phyloP scores from a whole-genome alignment of 2,797 vertebrate genomes.

The Melanotaenia boesemani region DNA sequence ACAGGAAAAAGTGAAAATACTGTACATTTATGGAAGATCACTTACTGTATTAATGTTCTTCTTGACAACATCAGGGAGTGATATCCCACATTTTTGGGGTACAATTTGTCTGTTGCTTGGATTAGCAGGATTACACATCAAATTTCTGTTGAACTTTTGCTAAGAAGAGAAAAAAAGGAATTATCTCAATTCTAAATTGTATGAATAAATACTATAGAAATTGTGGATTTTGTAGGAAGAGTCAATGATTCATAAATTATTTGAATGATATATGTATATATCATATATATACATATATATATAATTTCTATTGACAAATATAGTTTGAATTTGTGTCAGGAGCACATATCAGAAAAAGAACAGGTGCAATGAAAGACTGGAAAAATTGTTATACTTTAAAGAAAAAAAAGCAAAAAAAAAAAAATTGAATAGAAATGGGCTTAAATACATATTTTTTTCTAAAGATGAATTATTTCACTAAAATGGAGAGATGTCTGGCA shows the following conservation, averaged over 20 bases:
- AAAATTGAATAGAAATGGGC: too few relatives aligned
- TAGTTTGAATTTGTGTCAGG: not conserved
- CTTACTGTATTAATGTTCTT: conserved; percentile 83
- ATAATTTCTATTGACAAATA: not conserved
- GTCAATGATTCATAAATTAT: not conserved
- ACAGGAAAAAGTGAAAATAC: conserved; percentile 3
- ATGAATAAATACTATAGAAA: not conserved
- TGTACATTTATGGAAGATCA: conserved; percentile 39
- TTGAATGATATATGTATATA: not conserved
- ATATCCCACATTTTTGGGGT: conserved; percentile 78
- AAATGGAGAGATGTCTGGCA: too few relatives aligned
- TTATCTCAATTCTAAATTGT: not conserved
- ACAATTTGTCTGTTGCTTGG: conserved; percentile 75
- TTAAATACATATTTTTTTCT: too few relatives aligned
- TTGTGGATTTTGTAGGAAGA: not conserved
- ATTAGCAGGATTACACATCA: conserved; percentile 31
- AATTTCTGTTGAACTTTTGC: conserved; percentile 81
- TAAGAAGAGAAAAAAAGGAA: conserved; percentile 59
- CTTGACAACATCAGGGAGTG: conserved; percentile 80
- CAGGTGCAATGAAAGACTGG: too few relatives aligned
- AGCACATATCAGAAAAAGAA: not conserved
- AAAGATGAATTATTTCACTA: too few relatives aligned
- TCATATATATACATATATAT: not conserved
- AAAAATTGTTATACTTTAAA: too few relatives aligned
- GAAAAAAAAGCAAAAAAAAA: too few relatives aligned